Conservation (phyloP, 2,888 invertebrate species). For the Cryptophagus acutangulus region DNA sequence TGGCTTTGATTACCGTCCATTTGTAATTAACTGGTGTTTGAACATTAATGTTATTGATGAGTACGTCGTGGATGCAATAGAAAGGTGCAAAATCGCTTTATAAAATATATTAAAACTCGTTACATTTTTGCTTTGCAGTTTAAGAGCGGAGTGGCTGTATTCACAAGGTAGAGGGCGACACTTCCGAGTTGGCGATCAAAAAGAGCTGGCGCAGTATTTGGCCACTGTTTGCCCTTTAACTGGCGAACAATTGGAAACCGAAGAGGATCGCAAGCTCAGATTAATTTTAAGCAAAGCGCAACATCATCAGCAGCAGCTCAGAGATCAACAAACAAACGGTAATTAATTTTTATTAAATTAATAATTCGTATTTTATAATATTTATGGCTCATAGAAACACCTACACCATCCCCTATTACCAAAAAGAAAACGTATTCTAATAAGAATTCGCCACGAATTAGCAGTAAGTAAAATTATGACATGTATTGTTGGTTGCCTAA, state of each 20-base stretch:
- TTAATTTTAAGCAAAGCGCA: slow-evolving; percentile 86
- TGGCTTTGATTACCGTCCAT: slow-evolving; percentile 88
- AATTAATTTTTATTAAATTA: slow-evolving; percentile 8
- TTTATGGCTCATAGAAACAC: slow-evolving; percentile 31
- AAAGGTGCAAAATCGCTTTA: slow-evolving; percentile 59
- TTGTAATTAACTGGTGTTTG: slow-evolving; percentile 90
- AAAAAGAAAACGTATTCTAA: slow-evolving; percentile 50
- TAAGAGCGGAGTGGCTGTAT: slow-evolving; percentile 93
- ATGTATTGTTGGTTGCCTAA: slow-evolving; percentile 1
- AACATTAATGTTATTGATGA: slow-evolving; percentile 84
- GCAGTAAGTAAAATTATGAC: slow-evolving; percentile 40
- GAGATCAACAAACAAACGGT: slow-evolving; percentile 52
- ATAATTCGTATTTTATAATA: slow-evolving; percentile 19
- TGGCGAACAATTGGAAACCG: slow-evolving; percentile 75
- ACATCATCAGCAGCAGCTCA: slow-evolving; percentile 80
- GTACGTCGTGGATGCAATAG: slow-evolving; percentile 82
- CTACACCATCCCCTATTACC: slow-evolving; percentile 49
- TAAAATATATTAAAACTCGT: slow-evolving; percentile 10
- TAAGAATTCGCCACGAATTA: slow-evolving; percentile 49
- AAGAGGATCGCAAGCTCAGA: slow-evolving; percentile 80
- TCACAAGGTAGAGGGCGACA: slow-evolving; percentile 90
- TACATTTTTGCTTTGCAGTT: slow-evolving; percentile 50
- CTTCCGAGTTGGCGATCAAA: slow-evolving; percentile 80
- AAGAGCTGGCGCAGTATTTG: slow-evolving; percentile 74
- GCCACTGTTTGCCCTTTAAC: slow-evolving; percentile 78